phyloP scores from a whole-genome alignment of 2,888 invertebrate genomes.

The Oligia latruncula region DNA sequence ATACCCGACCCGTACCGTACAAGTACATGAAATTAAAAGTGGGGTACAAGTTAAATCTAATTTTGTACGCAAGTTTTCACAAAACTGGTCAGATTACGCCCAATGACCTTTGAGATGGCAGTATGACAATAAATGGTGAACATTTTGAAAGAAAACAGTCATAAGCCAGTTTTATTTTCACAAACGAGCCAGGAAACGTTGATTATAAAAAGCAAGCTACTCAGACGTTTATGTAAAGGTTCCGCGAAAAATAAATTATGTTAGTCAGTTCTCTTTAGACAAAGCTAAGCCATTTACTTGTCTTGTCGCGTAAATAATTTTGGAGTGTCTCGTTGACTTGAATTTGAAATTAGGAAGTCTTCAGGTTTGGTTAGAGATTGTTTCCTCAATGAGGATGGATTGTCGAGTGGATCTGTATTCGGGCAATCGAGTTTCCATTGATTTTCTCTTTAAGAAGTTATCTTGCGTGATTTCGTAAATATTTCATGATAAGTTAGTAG shows the following conservation, averaged over 20 bases:
- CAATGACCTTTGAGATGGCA: too few relatives aligned
- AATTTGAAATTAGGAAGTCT: conserved; percentile 27
- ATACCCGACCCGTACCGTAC: too few relatives aligned
- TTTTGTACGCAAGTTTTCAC: too few relatives aligned
- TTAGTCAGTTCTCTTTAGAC: conserved; percentile 19
- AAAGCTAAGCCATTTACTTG: conserved; percentile 33
- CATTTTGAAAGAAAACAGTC: neutral
- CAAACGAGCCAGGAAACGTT: conserved; percentile 5
- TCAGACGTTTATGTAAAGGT: conserved; percentile 6
- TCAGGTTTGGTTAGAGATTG: conserved; percentile 1
- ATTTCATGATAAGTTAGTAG: neutral
- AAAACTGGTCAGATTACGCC: too few relatives aligned
- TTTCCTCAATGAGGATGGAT: too few relatives aligned
- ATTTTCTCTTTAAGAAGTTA: neutral
- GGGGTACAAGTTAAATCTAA: too few relatives aligned
- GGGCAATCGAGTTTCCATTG: neutral
- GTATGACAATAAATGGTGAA: too few relatives aligned
- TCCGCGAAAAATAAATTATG: conserved; percentile 20
- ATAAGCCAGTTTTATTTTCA: conserved; percentile 6
- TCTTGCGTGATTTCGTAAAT: neutral
- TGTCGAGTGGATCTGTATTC: too few relatives aligned
- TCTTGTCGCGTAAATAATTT: conserved; percentile 45
- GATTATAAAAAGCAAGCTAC: conserved; percentile 7
- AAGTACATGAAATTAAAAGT: too few relatives aligned
- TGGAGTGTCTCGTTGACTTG: conserved; percentile 14